Percentiles rank a stretch among this genome's conserved stretches.
phyloP scores from a whole-genome alignment of 2,113 vertebrate genomes.

The Antechinus stuartii region DNA sequence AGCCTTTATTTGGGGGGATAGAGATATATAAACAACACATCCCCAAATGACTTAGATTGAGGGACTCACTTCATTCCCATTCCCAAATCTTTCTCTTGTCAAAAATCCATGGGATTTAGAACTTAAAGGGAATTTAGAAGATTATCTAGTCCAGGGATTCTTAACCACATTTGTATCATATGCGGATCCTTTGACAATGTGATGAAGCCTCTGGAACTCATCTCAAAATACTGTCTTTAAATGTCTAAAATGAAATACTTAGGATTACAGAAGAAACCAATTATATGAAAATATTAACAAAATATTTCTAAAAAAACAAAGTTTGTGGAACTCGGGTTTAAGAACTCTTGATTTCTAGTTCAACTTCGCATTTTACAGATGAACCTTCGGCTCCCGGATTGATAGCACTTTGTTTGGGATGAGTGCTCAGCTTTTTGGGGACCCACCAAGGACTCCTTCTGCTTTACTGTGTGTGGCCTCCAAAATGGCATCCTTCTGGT shows the following conservation, averaged over 20 bases:
- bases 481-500: not conserved
- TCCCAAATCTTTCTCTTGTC: not conserved
- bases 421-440: not conserved
- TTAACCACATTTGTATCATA: not conserved
- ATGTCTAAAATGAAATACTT: not conserved
- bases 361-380: not conserved
- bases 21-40: not conserved
- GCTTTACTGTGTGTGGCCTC: not conserved
- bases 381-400: not conserved
- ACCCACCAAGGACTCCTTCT: not conserved
- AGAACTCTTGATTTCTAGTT: not conserved
- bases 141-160: not conserved
- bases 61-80: not conserved
- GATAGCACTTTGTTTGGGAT: not conserved
- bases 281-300: not conserved
- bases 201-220: not conserved
- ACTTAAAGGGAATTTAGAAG: not conserved
- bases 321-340: not conserved
- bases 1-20: not conserved
- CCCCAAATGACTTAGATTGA: not conserved
- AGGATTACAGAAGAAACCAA: not conserved
- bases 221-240: not conserved
- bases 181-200: not conserved
- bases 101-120: not conserved
- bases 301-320: not conserved